Percentiles rank a stretch among this genome's conserved stretches.
These are phyloP conservation scores for Sebastes minor DNA, from an alignment of 2,797 vertebrate species.

Conservation along the genomic window DNA sequence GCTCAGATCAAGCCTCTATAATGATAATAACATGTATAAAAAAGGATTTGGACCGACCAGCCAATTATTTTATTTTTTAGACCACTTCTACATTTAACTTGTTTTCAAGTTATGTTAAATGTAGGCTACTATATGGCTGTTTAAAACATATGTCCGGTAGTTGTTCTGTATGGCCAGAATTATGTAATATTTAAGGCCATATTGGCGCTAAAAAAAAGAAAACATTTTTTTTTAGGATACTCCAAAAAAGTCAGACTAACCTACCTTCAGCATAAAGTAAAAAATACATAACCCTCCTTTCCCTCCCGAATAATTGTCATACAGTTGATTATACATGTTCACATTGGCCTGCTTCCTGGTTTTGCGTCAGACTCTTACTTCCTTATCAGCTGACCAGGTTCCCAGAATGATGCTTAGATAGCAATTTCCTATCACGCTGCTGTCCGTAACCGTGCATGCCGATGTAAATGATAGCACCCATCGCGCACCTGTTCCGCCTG, in stretches of 20 bases:
- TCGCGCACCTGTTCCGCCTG: neutral
- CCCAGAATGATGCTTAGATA: neutral
- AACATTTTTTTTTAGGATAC: no score
- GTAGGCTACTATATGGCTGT: no score
- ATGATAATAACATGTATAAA: no score
- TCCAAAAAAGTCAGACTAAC: neutral
- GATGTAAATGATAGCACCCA: neutral
- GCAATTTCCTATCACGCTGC: neutral
- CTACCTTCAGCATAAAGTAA: no score
- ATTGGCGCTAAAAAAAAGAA: no score
- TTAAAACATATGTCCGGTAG: no score
- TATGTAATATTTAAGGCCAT: no score
- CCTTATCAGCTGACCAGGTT: neutral
- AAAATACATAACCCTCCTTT: neutral
- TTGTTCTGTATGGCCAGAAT: no score
- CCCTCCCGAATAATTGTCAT: neutral
- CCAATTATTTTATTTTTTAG: no score
- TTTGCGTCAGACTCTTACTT: neutral
- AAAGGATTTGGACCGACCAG: no score
- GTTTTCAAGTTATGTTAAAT: no score
- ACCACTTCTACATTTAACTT: rapidly evolving
- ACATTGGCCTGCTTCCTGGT: neutral
- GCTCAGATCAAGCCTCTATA: no score
- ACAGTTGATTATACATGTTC: neutral
- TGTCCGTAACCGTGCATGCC: neutral